Evolutionary conservation across 1,140 invertebrate species (phyloP), one percentile per base, ranked within the genome.

Genomic region (Diachasma alloeum): DNA sequence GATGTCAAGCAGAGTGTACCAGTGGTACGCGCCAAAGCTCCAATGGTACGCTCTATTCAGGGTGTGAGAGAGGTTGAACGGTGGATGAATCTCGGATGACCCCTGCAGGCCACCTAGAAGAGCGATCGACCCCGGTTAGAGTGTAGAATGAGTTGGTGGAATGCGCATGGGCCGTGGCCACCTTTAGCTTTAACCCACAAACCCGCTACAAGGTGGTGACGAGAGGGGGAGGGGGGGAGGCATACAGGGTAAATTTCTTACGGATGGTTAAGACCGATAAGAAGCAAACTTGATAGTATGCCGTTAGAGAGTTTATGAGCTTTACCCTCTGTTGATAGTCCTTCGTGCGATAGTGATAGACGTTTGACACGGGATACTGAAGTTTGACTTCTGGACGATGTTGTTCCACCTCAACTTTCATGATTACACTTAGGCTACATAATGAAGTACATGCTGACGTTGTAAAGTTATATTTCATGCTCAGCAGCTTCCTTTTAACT

Each of bases 1-100:
- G 74, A 78, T 81, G 67, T 56, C 53, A 78, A 78, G 66, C 67
- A 39, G 48, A 74, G 75, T 75, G 73, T 72, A 74, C 74, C 77
- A 74, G 9, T 56, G 66, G 68, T 76, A 56, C 73, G 24, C 22
- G 68, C 31, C 31, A 74, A 56, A 24, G 77, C 39, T 66, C 71
- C 71, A 71, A 74, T 70, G n/a, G 37, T 42, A 19, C 24, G n/a
- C 19, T 42, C 66, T 26, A 22, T 46, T 44, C 37, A 70, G 68
- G 22, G 36, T 59, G 26, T 59, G 48, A 37, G 26, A 59, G 53
- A 37, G 31, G 8, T 24, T 39, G 26, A 66, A 46, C 36, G 59
- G 24, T 71, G 37, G 72, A 78, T 67, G 42, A 37, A 74, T 76
- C 68, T 76, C 67, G 53, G 31, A 46, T 76, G 74, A 71, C 74